Base-by-base conservation (phyloP, 2,888 invertebrate genomes). In the Ferdinandea cuprea region DNA sequence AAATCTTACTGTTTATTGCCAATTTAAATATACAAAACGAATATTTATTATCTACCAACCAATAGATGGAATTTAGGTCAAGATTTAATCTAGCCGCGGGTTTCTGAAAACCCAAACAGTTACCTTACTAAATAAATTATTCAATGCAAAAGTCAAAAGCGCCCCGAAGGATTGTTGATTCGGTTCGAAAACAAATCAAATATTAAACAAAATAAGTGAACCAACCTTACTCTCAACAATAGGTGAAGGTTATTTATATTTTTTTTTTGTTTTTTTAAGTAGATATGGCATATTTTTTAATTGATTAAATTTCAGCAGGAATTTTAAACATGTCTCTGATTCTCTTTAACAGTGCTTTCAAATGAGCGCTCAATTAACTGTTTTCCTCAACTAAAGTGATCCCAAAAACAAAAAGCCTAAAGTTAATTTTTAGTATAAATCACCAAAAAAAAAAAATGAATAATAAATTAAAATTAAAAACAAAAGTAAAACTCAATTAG, bases 261-360 rank as follows among this genome's bases (percentile, higher is more conserved):
- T 21, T 30, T 25, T 32, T 52, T 40, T 35, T 30, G 8, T 59
- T 32, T 52, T 63, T 65, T n/a, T n/a, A n/a, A 69, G 56, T 76
- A 81, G 81, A 81, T 77, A 81, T 81, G 77, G 81, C 81, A 66
- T 59, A 42, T 46, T 17, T 13, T 19, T 65, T 19, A 21, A 15
- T 44, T n/a, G n/a, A n/a, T n/a, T n/a, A n/a, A n/a, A n/a, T n/a
- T 46, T 72, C 37, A 65, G 52, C 40, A 28, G 40, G 58, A 8
- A 32, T 66, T 28, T 54, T 40, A 40, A 50, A 65, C 17, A 25
- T 69, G 58, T 19, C 35, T 56, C 54, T 25, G n/a, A 42, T 21
- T 17, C 42, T 61, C 28, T 32, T 30, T 3, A 52, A 6, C 19
- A 61, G 65, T 74, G 74, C 52, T 30, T 50, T 37, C 25, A 46